Conservation (phyloP, 2,113 vertebrate species). For the Sula dactylatra region DNA sequence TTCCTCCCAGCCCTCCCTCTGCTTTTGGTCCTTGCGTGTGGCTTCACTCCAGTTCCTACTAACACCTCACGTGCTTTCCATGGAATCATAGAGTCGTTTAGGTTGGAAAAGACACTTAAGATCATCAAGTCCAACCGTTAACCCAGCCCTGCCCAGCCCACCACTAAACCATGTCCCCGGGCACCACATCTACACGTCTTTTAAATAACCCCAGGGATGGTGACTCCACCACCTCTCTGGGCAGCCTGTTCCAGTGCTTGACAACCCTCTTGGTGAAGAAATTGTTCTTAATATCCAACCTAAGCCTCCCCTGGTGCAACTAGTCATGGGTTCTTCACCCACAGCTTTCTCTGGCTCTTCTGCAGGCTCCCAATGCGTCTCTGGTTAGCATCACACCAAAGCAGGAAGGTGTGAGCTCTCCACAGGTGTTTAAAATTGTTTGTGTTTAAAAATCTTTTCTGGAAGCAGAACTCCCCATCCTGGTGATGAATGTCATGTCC, state of each 20-base stretch:
- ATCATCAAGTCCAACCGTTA: accelerated
- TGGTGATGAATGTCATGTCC: conserved; percentile 61
- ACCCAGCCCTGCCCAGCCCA: not conserved
- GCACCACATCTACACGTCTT: accelerated
- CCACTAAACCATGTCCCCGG: not conserved
- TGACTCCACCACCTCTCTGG: not conserved
- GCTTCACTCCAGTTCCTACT: not conserved
- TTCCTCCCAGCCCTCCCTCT: not conserved
- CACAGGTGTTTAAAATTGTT: accelerated
- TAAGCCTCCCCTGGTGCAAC: not conserved
- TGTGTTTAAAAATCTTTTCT: no score
- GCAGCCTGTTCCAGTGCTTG: not conserved
- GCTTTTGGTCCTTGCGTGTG: not conserved
- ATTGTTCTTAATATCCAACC: no score
- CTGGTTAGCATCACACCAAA: not conserved
- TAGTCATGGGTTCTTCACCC: not conserved
- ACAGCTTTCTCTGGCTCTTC: not conserved
- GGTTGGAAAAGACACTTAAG: not conserved
- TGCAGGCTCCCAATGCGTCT: accelerated
- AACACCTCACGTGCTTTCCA: not conserved
- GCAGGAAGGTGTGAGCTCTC: not conserved
- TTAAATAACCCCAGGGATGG: not conserved
- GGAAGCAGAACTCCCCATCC: conserved; percentile 57
- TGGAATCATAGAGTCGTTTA: not conserved
- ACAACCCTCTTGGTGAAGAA: not conserved